phyloP scores from a whole-genome alignment of 2,113 vertebrate species.

The Myocastor coypus region DNA sequence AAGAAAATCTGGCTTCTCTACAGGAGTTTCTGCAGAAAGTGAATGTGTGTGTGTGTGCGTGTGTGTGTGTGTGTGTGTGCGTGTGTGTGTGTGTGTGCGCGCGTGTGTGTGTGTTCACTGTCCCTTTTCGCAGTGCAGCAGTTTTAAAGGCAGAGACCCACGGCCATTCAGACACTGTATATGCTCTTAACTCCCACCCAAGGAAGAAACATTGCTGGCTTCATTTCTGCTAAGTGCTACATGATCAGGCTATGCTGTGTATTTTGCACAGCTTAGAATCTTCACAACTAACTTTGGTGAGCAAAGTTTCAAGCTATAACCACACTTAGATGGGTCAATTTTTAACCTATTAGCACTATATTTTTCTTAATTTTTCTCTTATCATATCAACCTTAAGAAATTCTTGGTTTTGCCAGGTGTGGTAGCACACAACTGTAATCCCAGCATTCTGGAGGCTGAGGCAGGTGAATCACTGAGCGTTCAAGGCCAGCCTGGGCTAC shows the following conservation, averaged over 20 bases:
- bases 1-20: slow-evolving; percentile 30
- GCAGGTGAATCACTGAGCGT: neutral
- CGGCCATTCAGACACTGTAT: slow-evolving; percentile 79
- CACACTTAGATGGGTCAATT: slow-evolving; percentile 75
- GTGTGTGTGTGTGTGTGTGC: too few species aligned
- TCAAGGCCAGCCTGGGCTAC: neutral
- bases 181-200: slow-evolving; percentile 79
- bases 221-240: slow-evolving; percentile 79
- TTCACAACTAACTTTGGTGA: slow-evolving; percentile 63
- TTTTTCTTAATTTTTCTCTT: slow-evolving; percentile 81
- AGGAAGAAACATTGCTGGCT: slow-evolving; percentile 78
- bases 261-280: slow-evolving; percentile 78
- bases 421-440: neutral
- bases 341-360: slow-evolving; percentile 58
- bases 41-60: too few species aligned
- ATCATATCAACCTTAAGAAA: slow-evolving; percentile 79
- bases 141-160: slow-evolving; percentile 80
- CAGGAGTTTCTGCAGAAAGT: neutral
- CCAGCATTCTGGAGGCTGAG: neutral
- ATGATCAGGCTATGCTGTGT: slow-evolving; percentile 72
- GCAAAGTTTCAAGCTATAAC: slow-evolving; percentile 49
- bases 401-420: slow-evolving; percentile 62
- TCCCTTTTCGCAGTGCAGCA: slow-evolving; percentile 43
- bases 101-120: neutral
- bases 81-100: too few species aligned